Evolutionary conservation across 2,888 invertebrate genomes (phyloP), one percentile per base, ranked within the genome.

Genomic region (Trissoscelio sp.): DNA sequence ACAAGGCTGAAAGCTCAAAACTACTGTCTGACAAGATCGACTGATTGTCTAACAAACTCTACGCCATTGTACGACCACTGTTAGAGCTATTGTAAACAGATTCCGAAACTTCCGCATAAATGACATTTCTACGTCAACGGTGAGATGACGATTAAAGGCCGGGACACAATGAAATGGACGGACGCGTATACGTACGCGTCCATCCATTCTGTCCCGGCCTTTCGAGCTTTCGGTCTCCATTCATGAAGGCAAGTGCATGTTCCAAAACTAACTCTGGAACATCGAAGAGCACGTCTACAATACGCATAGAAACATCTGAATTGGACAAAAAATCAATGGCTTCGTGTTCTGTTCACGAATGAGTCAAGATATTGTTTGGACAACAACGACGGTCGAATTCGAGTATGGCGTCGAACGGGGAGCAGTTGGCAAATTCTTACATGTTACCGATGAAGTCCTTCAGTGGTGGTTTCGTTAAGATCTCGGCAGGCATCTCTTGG

Each of bases 391-490:
- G 4, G n/a, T 7, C 0, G 62, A 18, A 11, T 62, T 18, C 62
- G 31, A 4, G 44, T 44, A 9, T 62, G 62, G 62, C 28, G 62
- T 1, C 46, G 62, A 1, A 9, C 0, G 62, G 48, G 0, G 5
- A 4, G 4, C 62, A 31, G 7, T 46, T 44, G n/a, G 12, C 28
- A n/a, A 18, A n/a, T n/a, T 3, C 12, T 9, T 42, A 11, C 28
- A 1, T 44, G 1, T 4, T 9, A 2, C 34, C 46, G 0, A n/a
- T 62, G 3, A 34, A 12, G 1, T 34, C 51, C 9, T 66, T 66
- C 16, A 22, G 18, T 22, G 66, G 66, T 6, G 66, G 66, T 51
- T 66, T 37, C 0, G 34, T 51, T 2, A 66, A 51, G 66, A 51
- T 66, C 5, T 66, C 37, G 66, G 51, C 12, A 28, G 66, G 66